Evolutionary conservation across 2,113 vertebrate species (phyloP).

Genomic region (Labeo rohita): DNA sequence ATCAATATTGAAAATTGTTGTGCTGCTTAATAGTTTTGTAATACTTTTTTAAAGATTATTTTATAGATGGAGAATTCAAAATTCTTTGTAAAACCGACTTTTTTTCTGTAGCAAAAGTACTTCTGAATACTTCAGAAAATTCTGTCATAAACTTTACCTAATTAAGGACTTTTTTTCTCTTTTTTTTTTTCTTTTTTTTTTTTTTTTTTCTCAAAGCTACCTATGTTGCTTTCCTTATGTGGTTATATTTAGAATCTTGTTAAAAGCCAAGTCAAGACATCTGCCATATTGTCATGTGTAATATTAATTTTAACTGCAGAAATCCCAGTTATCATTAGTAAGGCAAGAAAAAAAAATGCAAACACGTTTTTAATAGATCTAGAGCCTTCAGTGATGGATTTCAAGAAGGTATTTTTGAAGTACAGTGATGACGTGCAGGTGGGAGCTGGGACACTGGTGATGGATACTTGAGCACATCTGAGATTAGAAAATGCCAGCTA

Average conservation of each 20-base stretch:
- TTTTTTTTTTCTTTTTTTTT: too few species aligned
- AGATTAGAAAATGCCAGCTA: conserved; percentile 2
- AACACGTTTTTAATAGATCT: background rate
- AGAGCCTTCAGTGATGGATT: background rate
- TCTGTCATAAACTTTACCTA: background rate
- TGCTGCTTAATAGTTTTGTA: too few species aligned
- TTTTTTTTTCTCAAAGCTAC: background rate
- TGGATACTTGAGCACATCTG: background rate
- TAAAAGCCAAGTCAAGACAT: background rate
- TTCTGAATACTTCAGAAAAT: background rate
- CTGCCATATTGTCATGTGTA: background rate
- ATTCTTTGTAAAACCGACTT: too few species aligned
- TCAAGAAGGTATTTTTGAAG: background rate
- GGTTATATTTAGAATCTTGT: background rate
- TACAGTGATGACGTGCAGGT: background rate
- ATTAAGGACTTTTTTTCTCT: background rate
- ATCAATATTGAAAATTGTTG: too few species aligned
- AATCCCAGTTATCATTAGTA: background rate
- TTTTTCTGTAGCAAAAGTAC: too few species aligned
- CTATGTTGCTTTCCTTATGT: background rate
- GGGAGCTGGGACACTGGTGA: background rate
- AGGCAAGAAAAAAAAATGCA: background rate
- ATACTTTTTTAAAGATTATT: too few species aligned
- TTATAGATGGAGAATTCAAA: too few species aligned
- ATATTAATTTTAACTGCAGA: background rate